Conservation (phyloP, 2,888 invertebrate species). For the Coelinius sp. region DNA sequence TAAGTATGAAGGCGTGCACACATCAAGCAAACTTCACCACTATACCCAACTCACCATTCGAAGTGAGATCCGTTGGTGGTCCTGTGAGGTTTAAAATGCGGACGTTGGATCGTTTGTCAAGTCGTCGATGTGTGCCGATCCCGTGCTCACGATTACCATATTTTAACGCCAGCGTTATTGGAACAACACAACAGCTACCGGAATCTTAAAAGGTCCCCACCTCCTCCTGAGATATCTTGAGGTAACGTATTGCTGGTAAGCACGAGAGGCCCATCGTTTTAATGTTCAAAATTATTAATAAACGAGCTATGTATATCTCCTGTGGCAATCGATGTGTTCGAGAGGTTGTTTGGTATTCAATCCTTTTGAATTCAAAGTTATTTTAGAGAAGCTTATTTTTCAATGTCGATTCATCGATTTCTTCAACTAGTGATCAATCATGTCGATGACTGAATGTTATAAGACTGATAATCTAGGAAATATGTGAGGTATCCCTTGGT, state of each 20-base stretch:
- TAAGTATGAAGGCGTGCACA: constrained; percentile 44
- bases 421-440: background rate
- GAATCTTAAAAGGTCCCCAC: constrained; percentile 60
- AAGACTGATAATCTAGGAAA: background rate
- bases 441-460: background rate
- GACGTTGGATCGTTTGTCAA: constrained; percentile 69
- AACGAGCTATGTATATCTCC: constrained; percentile 5
- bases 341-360: constrained; percentile 1
- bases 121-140: constrained; percentile 69
- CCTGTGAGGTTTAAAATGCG: constrained; percentile 52
- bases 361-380: background rate
- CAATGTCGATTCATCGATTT: background rate
- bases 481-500: background rate
- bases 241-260: constrained; percentile 10
- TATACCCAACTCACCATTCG: constrained; percentile 7
- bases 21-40: constrained; percentile 39
- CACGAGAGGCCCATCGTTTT: constrained; percentile 16
- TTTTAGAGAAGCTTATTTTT: background rate
- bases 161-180: constrained; percentile 70
- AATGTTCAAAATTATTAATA: constrained; percentile 15
- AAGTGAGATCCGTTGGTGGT: constrained; percentile 67
- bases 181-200: constrained; percentile 63
- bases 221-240: background rate
- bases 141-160: constrained; percentile 68
- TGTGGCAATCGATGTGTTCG: constrained; percentile 8